phyloP scores from a whole-genome alignment of 2,797 vertebrate species.

The Vespertilio murinus region DNA sequence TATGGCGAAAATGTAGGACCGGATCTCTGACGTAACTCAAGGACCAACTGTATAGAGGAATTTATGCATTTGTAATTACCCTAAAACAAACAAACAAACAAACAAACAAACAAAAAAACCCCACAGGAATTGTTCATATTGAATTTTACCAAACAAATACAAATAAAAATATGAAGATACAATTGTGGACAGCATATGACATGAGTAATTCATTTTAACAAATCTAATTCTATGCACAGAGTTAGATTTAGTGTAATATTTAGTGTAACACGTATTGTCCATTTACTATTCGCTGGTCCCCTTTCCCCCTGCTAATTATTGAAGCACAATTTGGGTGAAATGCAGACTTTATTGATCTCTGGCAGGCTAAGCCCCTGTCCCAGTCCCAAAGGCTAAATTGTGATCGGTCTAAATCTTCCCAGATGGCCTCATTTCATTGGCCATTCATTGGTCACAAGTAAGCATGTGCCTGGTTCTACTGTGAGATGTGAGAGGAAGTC shows the following conservation, averaged over 20 bases:
- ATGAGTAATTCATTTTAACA: conserved; percentile 17
- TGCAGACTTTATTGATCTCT: not conserved
- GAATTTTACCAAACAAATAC: not conserved
- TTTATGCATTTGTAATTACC: not conserved
- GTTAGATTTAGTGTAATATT: not conserved
- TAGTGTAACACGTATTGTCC: not conserved
- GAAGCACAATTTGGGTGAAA: not conserved
- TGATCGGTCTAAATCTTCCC: not conserved
- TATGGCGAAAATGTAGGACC: no score
- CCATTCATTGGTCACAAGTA: not conserved
- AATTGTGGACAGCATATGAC: not conserved
- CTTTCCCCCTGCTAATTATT: not conserved
- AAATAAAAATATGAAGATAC: not conserved
- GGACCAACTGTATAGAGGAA: not conserved
- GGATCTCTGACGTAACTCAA: no score
- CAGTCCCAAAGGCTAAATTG: not conserved
- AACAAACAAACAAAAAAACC: no score
- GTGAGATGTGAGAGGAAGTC: not conserved
- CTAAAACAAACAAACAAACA: conserved; percentile 2
- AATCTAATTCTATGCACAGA: not conserved
- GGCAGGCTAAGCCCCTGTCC: not conserved
- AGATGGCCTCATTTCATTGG: not conserved
- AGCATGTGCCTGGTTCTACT: not conserved
- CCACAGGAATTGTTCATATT: not conserved
- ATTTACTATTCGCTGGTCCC: not conserved